Conservation (phyloP, 2,888 invertebrate species). For the Erebia ligea region DNA sequence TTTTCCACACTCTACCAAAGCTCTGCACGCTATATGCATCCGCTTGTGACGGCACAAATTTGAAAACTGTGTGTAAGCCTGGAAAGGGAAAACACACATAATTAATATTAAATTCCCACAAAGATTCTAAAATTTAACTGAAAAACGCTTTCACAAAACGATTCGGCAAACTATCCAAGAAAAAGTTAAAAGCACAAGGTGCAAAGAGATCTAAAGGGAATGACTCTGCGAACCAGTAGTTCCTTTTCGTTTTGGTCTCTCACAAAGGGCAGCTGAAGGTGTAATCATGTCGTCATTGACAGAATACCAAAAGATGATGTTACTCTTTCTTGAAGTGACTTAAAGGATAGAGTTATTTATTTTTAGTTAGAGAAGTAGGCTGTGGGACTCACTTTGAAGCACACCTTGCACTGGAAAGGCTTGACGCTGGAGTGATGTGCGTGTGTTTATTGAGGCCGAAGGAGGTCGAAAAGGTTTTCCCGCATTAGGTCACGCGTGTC, state of each 20-base stretch:
- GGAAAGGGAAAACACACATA: conserved; percentile 58
- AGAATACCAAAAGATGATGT: too few relatives aligned
- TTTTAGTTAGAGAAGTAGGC: too few relatives aligned
- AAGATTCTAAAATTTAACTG: background rate
- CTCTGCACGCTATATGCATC: conserved; percentile 98
- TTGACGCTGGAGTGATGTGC: conserved; percentile 99
- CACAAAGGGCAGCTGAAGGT: too few relatives aligned
- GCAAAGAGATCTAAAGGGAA: too few relatives aligned
- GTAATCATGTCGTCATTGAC: too few relatives aligned
- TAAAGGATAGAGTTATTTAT: background rate
- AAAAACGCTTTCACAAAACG: too few relatives aligned
- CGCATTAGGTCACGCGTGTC: conserved; percentile 99
- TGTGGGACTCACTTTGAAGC: conserved; percentile 56
- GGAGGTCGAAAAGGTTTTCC: conserved; percentile 98
- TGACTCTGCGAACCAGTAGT: too few relatives aligned
- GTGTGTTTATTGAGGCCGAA: conserved; percentile 99
- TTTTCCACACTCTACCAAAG: conserved; percentile 96
- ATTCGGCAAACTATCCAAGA: background rate
- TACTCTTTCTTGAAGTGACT: too few relatives aligned
- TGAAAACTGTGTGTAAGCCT: conserved; percentile 99
- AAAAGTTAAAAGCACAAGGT: too few relatives aligned
- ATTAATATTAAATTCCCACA: background rate
- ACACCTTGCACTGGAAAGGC: conserved; percentile 98
- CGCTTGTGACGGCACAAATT: conserved; percentile 99
- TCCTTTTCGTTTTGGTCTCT: too few relatives aligned